These are phyloP conservation scores for Triplophysa bombifrons DNA, from an alignment of 2,797 vertebrate genomes.

Conservation along the genomic window DNA sequence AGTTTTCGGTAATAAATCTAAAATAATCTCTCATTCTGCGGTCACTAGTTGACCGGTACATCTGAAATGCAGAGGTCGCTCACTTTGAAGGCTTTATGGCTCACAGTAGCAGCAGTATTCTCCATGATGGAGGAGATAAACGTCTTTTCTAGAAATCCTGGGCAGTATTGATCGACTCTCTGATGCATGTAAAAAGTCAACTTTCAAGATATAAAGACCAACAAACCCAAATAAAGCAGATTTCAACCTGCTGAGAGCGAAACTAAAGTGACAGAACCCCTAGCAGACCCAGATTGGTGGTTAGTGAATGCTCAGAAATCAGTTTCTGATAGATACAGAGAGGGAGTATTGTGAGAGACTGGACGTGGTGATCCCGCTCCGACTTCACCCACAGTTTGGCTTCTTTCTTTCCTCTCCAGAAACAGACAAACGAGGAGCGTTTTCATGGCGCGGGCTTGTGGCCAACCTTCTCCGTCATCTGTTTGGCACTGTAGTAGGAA, in stretches of 20 bases:
- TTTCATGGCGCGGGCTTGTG: constrained; percentile 67
- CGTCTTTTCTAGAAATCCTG: neutral
- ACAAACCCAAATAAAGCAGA: neutral
- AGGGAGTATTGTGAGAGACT: constrained; percentile 53
- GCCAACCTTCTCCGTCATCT: constrained; percentile 81
- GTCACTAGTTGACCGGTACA: constrained; percentile 60
- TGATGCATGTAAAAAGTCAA: constrained; percentile 58
- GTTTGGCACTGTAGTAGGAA: constrained; percentile 90
- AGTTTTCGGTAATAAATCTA: constrained; percentile 25
- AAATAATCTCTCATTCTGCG: constrained; percentile 14
- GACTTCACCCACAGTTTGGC: constrained; percentile 25
- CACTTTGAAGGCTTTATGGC: constrained; percentile 49
- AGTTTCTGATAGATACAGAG: constrained; percentile 56
- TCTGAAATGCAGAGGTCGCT: constrained; percentile 49
- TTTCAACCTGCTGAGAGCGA: constrained; percentile 18
- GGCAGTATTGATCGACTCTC: constrained; percentile 56
- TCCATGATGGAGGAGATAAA: neutral
- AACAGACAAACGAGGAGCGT: neutral
- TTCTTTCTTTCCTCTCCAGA: constrained; percentile 18
- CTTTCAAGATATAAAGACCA: constrained; percentile 57
- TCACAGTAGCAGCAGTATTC: constrained; percentile 12
- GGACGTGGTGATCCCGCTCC: constrained; percentile 39
- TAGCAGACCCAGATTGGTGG: constrained; percentile 42
- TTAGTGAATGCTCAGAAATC: constrained; percentile 53
- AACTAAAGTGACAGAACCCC: constrained; percentile 55